A percentile compares a stretch with the other conserved stretches of the same genome.
phyloP scores from a whole-genome alignment of 2,888 invertebrate species.

The Smittia aterrima region DNA sequence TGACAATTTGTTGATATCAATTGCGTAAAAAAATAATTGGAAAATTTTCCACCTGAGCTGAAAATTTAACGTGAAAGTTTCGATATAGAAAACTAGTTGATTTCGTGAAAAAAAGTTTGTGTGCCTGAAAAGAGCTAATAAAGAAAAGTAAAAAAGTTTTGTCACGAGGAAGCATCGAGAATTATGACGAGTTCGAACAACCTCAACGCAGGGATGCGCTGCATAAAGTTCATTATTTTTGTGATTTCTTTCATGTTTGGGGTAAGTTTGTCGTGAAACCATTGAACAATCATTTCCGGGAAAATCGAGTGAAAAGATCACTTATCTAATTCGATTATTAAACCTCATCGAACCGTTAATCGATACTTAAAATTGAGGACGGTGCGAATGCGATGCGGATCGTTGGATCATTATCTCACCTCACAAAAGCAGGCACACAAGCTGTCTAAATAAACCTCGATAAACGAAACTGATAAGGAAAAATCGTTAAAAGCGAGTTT shows the following conservation, averaged over 20 bases:
- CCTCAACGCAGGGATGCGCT: constrained; percentile 67
- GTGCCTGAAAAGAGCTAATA: background rate
- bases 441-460: background rate
- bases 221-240: constrained; percentile 74
- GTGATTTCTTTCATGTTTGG: constrained; percentile 75
- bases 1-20: background rate
- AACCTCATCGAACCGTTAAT: background rate
- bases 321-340: background rate
- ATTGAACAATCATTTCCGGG: constrained; percentile 2
- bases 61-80: no score
- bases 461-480: background rate
- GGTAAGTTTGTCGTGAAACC: constrained; percentile 58
- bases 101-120: background rate
- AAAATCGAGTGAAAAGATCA: background rate
- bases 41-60: background rate
- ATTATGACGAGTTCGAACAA: constrained; percentile 47
- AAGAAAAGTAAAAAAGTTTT: background rate
- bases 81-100: background rate
- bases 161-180: background rate
- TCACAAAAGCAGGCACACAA: background rate
- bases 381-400: background rate
- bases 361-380: constrained; percentile 1
- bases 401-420: background rate
- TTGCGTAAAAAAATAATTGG: background rate
- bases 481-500: constrained; percentile 1